Conservation (phyloP, 2,797 vertebrate species). For the Xiphorhynchus erythropygius region DNA sequence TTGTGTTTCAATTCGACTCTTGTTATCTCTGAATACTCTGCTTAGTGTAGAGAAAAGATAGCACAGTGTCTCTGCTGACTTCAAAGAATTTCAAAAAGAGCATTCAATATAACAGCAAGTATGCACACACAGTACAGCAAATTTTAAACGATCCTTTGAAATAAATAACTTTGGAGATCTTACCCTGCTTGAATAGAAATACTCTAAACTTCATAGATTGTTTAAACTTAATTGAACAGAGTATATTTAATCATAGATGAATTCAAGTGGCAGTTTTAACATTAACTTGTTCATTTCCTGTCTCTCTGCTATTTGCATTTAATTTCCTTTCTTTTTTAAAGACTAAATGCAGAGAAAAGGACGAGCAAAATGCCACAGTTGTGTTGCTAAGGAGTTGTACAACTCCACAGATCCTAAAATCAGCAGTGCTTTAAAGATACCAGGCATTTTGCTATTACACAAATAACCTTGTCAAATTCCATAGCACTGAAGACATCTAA, state of each 20-base stretch:
- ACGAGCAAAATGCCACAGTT: background rate
- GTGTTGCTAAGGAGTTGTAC: background rate
- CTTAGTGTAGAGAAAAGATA: background rate
- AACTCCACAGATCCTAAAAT: constrained; percentile 31
- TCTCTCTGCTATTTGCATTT: constrained; percentile 35
- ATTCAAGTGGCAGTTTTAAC: constrained; percentile 52
- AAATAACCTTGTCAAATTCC: background rate
- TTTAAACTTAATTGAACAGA: background rate
- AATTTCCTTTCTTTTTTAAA: constrained; percentile 55
- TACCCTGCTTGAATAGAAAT: background rate
- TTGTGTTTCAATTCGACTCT: background rate
- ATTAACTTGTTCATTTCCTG: constrained; percentile 50
- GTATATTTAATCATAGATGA: constrained; percentile 55
- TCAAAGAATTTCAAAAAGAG: background rate
- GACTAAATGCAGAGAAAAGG: background rate
- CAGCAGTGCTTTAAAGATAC: background rate
- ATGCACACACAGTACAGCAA: background rate
- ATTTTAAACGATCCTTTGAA: background rate
- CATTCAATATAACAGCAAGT: background rate
- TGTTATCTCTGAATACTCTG: background rate
- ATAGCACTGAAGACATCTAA: background rate
- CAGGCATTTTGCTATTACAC: background rate
- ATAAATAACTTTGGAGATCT: background rate
- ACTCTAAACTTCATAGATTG: background rate
- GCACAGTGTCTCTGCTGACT: background rate